phyloP scores from a whole-genome alignment of 2,113 vertebrate species.

The Oceanodroma tethys region DNA sequence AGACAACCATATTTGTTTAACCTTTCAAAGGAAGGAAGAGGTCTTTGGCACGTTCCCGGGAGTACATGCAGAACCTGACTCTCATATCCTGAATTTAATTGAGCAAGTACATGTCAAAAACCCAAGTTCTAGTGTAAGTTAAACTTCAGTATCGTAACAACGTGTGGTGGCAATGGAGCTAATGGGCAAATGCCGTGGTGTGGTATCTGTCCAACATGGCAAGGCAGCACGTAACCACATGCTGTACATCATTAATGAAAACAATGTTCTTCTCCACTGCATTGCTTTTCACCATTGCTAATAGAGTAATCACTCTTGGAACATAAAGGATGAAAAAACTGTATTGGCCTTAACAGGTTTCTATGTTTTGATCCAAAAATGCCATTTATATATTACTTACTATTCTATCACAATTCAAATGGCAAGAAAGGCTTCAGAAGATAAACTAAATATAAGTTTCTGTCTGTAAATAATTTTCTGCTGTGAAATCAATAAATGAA shows the following conservation, averaged over 20 bases:
- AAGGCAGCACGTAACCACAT: not conserved
- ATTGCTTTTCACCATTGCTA: not conserved
- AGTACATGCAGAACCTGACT: constrained; percentile 15
- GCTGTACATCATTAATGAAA: not conserved
- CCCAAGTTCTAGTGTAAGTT: not conserved
- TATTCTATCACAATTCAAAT: not conserved
- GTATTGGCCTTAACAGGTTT: not conserved
- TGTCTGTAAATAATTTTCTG: not conserved
- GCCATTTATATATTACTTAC: not conserved
- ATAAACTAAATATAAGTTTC: not conserved
- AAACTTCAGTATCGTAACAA: not conserved
- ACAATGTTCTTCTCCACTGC: not conserved
- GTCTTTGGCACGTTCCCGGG: not conserved
- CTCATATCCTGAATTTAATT: constrained; percentile 26
- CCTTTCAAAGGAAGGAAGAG: constrained; percentile 55
- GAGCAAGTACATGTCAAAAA: constrained; percentile 6
- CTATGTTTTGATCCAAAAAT: not conserved
- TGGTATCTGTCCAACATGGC: not conserved
- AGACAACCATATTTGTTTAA: constrained; percentile 35
- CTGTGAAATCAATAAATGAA: not conserved
- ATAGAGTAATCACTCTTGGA: not conserved
- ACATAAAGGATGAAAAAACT: not conserved
- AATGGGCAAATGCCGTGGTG: not conserved
- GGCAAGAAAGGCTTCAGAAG: not conserved
- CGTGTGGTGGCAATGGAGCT: not conserved